Evolutionary conservation across 2,888 invertebrate genomes (phyloP).

Genomic region (Trissoscelio sp.): DNA sequence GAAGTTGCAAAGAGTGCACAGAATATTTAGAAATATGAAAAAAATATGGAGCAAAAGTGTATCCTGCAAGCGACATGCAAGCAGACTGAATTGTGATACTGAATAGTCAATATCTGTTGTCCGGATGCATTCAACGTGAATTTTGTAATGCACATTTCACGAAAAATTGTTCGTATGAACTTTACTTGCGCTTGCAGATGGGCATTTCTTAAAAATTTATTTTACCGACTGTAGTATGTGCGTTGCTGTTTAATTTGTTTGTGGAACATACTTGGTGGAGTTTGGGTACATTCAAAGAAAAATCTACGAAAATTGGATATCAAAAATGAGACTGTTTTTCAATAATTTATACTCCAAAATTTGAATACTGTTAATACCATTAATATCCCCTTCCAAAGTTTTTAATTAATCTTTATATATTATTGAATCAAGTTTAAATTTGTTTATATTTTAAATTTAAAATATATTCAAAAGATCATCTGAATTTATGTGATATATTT

Average conservation of each 20-base stretch:
- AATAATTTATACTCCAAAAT: too few relatives aligned
- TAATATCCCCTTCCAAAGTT: too few relatives aligned
- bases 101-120: conserved; percentile 64
- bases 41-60: conserved; percentile 50
- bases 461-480: too few relatives aligned
- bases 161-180: conserved; percentile 45
- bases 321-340: too few relatives aligned
- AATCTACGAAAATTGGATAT: neutral
- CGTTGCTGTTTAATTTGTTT: conserved; percentile 31
- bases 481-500: too few relatives aligned
- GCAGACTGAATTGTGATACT: conserved; percentile 60
- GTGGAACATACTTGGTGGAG: neutral
- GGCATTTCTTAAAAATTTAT: conserved; percentile 40
- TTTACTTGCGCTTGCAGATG: conserved; percentile 23
- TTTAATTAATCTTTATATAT: too few relatives aligned
- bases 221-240: conserved; percentile 2
- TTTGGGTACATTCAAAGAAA: neutral
- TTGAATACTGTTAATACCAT: too few relatives aligned
- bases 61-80: conserved; percentile 50
- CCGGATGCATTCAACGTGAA: conserved; percentile 54
- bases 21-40: conserved; percentile 63
- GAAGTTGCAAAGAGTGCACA: conserved; percentile 50
- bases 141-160: conserved; percentile 49
- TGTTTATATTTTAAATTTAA: too few relatives aligned
- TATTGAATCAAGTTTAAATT: too few relatives aligned